These are phyloP conservation scores for Himalopsyche japonica DNA, from an alignment of 2,888 invertebrate genomes.

Conservation along the genomic window DNA sequence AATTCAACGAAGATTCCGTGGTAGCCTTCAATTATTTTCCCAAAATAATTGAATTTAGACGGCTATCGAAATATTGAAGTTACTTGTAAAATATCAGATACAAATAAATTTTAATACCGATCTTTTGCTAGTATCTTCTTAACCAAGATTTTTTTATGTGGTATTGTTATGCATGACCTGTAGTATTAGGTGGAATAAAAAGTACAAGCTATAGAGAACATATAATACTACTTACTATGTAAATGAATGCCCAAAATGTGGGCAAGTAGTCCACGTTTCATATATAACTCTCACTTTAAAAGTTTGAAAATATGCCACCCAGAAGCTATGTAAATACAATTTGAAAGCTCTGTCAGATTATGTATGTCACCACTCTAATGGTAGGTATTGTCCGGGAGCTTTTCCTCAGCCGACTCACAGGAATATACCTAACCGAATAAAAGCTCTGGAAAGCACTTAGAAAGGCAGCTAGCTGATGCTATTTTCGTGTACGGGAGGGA, in stretches of 20 bases:
- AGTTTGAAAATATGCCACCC: conserved; percentile 16
- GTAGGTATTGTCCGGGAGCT: conserved; percentile 8
- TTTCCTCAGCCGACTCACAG: neutral
- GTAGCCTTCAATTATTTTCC: no score
- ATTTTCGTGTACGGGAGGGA: conserved; percentile 33
- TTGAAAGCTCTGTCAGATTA: neutral
- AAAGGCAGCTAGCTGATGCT: conserved; percentile 36
- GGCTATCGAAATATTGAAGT: no score
- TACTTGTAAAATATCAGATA: no score
- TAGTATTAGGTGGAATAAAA: no score
- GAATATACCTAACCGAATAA: neutral
- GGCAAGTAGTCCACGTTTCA: neutral
- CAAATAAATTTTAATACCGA: no score
- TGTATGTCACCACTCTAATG: neutral
- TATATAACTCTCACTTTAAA: neutral
- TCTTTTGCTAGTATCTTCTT: no score
- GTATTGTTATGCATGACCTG: no score
- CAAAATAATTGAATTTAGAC: no score
- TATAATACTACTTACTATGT: neutral
- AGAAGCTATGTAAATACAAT: conserved; percentile 13
- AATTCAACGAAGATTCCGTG: no score
- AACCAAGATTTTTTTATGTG: no score
- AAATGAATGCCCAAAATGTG: neutral
- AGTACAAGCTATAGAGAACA: no score
- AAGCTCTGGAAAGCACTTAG: conserved; percentile 4